Base-by-base conservation (phyloP, 2,113 vertebrate genomes). In the Ceratotherium simum region DNA sequence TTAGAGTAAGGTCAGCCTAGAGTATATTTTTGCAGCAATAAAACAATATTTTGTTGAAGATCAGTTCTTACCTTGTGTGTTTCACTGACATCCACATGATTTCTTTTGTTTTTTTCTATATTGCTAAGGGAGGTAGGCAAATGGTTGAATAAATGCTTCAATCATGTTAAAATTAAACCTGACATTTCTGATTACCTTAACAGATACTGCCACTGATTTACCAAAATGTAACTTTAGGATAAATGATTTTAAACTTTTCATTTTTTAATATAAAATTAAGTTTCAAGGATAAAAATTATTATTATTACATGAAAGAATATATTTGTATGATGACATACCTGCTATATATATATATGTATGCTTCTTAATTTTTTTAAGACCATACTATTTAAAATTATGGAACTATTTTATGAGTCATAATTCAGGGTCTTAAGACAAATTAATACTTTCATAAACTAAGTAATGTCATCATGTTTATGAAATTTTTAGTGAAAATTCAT, bases 101-200 rank as follows among this genome's bases (percentile, higher is more conserved):
- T 78, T 95, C 1, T 93, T 84, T 82, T 29, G 36, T 60, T 31
- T 67, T 82, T 88, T 27, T 25, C 80, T 88, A 18, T 86, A 91
- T 78, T 78, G 20, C 36, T 89, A 58, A 60, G 31, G 8, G n/a
- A 95, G 14, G n/a, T 42, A 94, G 60, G 48, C 85, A 91, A 65
- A 95, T 95, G 85, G 76, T 97, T 96, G 93, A 93, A 94, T 78
- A 89, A 92, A 93, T 82, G 64, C 36, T 92, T 97, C 33, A 60
- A 96, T 87, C 92, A 73, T 90, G 51, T 92, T 90, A 94, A 96
- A 92, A 94, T 97, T 94, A 96, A 95, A 87, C 23, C 56, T 94
- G 90, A 95, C 83, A 92, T 91, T 93, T 95, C 90, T 96, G 69
- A 96, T 95, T 93, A 97, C 12, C 4, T 94, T 97, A 69, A 88